phyloP scores from a whole-genome alignment of 2,888 invertebrate genomes.

The Polyommatus icarus region DNA sequence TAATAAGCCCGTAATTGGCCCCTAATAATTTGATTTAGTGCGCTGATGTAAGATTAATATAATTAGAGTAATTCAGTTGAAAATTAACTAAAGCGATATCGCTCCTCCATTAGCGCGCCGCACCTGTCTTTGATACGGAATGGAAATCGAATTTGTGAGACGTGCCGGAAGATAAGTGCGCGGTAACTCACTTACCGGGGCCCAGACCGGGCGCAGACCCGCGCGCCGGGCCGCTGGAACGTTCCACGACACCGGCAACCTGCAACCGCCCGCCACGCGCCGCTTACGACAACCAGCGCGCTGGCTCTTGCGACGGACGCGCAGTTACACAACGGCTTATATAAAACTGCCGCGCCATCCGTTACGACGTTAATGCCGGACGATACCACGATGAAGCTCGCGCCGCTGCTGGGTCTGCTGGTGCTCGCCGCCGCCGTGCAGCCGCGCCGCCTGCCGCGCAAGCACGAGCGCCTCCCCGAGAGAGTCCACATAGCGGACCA shows the following conservation, averaged over 20 bases:
- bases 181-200: conserved; percentile 34
- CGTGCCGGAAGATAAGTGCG: conserved; percentile 35
- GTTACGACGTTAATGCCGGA: conserved; percentile 65
- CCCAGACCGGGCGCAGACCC: not conserved
- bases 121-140: conserved; percentile 25
- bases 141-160: conserved; percentile 36
- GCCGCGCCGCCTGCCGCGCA: conserved; percentile 55
- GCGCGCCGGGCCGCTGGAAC: not conserved
- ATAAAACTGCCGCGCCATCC: conserved; percentile 75
- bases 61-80: conserved; percentile 26
- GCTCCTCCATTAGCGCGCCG: not conserved
- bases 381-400: conserved; percentile 64
- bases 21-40: conserved; percentile 29
- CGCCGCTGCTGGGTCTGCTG: conserved; percentile 58
- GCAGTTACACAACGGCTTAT: conserved; percentile 75
- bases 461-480: conserved; percentile 41
- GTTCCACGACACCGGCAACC: not conserved
- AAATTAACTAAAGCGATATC: conserved; percentile 26
- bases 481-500: conserved; percentile 54
- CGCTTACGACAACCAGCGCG: conserved; percentile 56
- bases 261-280: conserved; percentile 13
- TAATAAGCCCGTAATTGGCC: conserved; percentile 29
- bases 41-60: conserved; percentile 22
- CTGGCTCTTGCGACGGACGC: conserved; percentile 61
- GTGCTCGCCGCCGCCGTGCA: conserved; percentile 52